Evolutionary conservation across 2,888 invertebrate genomes (phyloP), one percentile per base, ranked within the genome.

Genomic region (Druceiella hillmani): DNA sequence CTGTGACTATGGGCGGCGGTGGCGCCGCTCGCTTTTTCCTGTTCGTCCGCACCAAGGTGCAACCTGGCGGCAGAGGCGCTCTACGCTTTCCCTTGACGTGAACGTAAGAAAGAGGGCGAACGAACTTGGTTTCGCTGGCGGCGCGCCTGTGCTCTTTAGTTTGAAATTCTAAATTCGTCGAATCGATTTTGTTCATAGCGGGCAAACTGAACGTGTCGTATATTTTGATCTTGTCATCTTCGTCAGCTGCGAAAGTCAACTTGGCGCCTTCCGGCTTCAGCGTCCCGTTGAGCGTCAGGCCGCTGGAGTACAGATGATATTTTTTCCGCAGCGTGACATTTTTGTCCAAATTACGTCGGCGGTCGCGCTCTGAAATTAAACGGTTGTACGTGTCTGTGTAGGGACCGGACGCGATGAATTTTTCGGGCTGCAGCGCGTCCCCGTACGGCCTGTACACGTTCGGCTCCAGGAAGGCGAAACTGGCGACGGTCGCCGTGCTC

Each of bases 51-150:
- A 15, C 57, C 45, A 43, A 62, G 52, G 52, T 52, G 3, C 47
- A 47, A n/a, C 52, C 55, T 1, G 84, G 86, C 3, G 86, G 86
- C 46, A 72, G 75, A 1, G 86, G 86, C 1, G 86, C 86, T 53
- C 76, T 78, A 33, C 86, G 63, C 57, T 87, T 87, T 14, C 86
- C 86, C 47, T 83, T 83, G 1, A 86, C 85, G 64, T 86, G 82
- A 14, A 68, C 58, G 49, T 68, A 70, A 3, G 67, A 62, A 3
- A 76, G 75, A 6, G 78, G 70, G 46, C 74, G 74, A 30, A 75
- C 72, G 42, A 74, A 74, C 47, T 74, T 72, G 14, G 75, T 70
- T 60, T 81, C 80, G 53, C 79, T 81, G n/a, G 73, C 69, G 13
- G 78, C 76, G 50, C 79, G 64, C 27, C 79, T 63, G 45, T 70